These are phyloP conservation scores for Sycophaga agraensis DNA, from an alignment of 1,140 invertebrate species.

Conservation along the genomic window DNA sequence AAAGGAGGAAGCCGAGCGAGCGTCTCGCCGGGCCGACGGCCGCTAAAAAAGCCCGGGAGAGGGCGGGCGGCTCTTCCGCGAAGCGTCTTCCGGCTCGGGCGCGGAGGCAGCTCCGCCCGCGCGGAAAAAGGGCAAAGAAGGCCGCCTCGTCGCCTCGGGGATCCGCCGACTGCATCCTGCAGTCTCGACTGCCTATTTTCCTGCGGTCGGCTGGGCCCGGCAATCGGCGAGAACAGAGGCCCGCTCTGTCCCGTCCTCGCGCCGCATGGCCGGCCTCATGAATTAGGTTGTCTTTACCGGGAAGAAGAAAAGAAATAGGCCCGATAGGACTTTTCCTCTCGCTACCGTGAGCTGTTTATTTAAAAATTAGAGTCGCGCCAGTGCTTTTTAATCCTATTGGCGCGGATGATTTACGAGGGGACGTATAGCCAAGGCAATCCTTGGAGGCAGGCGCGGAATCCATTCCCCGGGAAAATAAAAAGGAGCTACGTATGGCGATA, in stretches of 20 bases:
- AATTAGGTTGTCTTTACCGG: not conserved
- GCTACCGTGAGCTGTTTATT: too few species aligned
- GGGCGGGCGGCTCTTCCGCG: conserved; percentile 19
- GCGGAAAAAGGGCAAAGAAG: not conserved
- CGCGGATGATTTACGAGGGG: too few species aligned
- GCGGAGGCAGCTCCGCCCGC: not conserved
- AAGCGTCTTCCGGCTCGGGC: conserved; percentile 19
- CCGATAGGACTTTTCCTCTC: too few species aligned
- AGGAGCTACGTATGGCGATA: not conserved
- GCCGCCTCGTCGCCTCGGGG: not conserved
- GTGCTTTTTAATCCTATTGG: too few species aligned
- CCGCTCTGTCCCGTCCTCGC: too few species aligned
- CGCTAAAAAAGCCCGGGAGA: not conserved
- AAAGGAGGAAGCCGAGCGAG: not conserved
- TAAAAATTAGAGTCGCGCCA: too few species aligned
- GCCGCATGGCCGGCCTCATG: not conserved
- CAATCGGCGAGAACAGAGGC: too few species aligned
- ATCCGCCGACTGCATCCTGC: not conserved
- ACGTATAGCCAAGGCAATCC: too few species aligned
- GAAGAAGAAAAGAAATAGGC: too few species aligned
- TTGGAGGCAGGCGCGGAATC: too few species aligned
- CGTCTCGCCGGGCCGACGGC: not conserved
- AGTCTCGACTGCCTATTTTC: not conserved
- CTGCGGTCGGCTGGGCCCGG: not conserved
- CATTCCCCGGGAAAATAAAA: conserved; percentile 1